Percentiles rank a stretch among this genome's conserved stretches.
Conservation (phyloP, 1,140 invertebrate species). For the Formica exsecta region DNA sequence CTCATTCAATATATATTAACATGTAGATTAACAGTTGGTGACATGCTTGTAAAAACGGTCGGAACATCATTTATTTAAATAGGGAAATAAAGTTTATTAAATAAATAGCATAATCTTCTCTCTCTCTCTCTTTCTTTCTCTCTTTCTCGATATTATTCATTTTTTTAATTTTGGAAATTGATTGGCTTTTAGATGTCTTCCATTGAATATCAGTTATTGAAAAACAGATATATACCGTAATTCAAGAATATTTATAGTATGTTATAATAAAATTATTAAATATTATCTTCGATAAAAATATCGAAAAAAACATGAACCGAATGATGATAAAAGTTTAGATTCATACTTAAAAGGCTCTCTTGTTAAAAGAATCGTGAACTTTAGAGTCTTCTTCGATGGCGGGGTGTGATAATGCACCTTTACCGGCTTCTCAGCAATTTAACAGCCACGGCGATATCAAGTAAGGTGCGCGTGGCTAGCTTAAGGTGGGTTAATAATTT, state of each 20-base stretch:
- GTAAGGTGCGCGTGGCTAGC: neutral
- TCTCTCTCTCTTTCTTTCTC: no score
- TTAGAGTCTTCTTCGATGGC: neutral
- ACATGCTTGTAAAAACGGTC: neutral
- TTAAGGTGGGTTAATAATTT: slow-evolving; percentile 54
- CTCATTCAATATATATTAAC: neutral
- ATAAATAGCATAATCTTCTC: neutral
- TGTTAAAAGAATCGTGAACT: slow-evolving; percentile 26
- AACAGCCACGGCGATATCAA: slow-evolving; percentile 25
- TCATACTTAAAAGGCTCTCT: slow-evolving; percentile 23
- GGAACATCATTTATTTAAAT: neutral
- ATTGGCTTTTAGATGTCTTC: neutral
- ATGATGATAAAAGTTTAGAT: neutral
- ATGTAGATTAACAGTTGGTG: neutral
- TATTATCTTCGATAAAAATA: neutral
- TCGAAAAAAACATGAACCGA: neutral
- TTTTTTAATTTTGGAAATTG: neutral
- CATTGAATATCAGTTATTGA: slow-evolving; percentile 14
- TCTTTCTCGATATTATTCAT: neutral
- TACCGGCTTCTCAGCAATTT: slow-evolving; percentile 19
- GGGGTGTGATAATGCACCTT: neutral
- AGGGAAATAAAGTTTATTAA: neutral
- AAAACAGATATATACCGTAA: neutral
- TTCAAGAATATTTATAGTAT: neutral
- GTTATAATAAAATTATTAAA: no score